phyloP scores from a whole-genome alignment of 2,888 invertebrate species.

The Volucella bombylans region DNA sequence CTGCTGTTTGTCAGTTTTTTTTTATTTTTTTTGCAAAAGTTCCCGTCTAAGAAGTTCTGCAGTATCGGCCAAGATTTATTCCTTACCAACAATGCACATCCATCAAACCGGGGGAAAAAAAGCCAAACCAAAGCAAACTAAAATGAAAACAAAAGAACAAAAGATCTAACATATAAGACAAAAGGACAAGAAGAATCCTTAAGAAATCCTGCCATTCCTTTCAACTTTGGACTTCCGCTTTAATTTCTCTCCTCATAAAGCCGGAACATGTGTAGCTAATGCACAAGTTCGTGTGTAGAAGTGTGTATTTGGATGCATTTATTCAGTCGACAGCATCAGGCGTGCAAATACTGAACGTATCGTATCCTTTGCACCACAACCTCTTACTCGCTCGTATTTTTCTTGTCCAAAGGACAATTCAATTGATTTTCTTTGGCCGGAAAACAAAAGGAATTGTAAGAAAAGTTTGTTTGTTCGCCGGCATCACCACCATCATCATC shows the following conservation, averaged over 20 bases:
- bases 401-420: slow-evolving; percentile 64
- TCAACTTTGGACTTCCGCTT: slow-evolving; percentile 40
- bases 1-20: not conserved
- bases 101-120: slow-evolving; percentile 27
- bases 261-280: slow-evolving; percentile 59
- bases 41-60: slow-evolving; percentile 33
- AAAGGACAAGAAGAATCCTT: slow-evolving; percentile 23
- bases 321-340: slow-evolving; percentile 44
- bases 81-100: slow-evolving; percentile 44
- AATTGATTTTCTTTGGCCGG: slow-evolving; percentile 66
- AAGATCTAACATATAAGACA: slow-evolving; percentile 16
- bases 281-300: slow-evolving; percentile 13
- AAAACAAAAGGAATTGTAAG: slow-evolving; percentile 58
- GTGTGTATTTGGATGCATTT: slow-evolving; percentile 49
- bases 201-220: slow-evolving; percentile 49
- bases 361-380: slow-evolving; percentile 37
- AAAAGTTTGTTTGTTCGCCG: slow-evolving; percentile 68
- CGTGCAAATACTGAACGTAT: slow-evolving; percentile 56
- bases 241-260: slow-evolving; percentile 52
- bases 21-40: not conserved
- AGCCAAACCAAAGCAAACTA: not conserved
- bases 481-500: slow-evolving; percentile 44
- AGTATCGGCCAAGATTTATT: slow-evolving; percentile 40
- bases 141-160: slow-evolving; percentile 26
- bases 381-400: slow-evolving; percentile 17